A percentile compares a stretch with the other conserved stretches of the same genome.
Conservation (phyloP, 2,888 invertebrate genomes). For the Eupithecia pulchellata region DNA sequence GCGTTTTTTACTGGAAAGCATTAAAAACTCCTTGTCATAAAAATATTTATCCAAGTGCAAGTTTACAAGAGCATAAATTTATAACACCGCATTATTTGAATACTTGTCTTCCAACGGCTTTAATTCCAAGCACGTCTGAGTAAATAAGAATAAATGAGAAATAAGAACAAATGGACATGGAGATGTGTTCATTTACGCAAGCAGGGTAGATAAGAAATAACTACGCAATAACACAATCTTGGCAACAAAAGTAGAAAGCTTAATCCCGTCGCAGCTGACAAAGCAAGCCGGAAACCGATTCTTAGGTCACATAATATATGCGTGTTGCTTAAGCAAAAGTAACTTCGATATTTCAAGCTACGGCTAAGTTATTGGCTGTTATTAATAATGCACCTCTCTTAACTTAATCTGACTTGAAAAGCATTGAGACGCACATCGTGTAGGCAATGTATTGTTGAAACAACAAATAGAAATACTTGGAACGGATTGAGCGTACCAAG, state of each 20-base stretch:
- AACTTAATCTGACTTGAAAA: slow-evolving; percentile 84
- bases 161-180: slow-evolving; percentile 1
- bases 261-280: slow-evolving; percentile 64
- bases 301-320: slow-evolving; percentile 78
- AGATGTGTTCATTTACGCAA: slow-evolving; percentile 21
- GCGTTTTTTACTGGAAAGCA: slow-evolving; percentile 45
- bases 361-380: slow-evolving; percentile 82
- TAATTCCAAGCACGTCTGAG: slow-evolving; percentile 21
- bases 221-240: slow-evolving; percentile 51
- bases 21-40: slow-evolving; percentile 62
- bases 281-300: slow-evolving; percentile 82
- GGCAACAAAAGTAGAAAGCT: slow-evolving; percentile 59
- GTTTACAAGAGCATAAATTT: slow-evolving; percentile 54
- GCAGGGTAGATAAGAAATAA: slow-evolving; percentile 39
- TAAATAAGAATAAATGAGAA: slow-evolving; percentile 17
- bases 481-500: slow-evolving; percentile 42
- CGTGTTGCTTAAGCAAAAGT: slow-evolving; percentile 82
- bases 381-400: slow-evolving; percentile 82
- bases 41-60: slow-evolving; percentile 57
- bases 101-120: slow-evolving; percentile 30
- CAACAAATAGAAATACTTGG: slow-evolving; percentile 68
- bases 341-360: slow-evolving; percentile 81
- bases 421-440: slow-evolving; percentile 77
- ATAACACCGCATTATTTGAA: slow-evolving; percentile 48
- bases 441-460: slow-evolving; percentile 74